phyloP scores from a whole-genome alignment of 2,113 vertebrate species.

The Cathartes aura region DNA sequence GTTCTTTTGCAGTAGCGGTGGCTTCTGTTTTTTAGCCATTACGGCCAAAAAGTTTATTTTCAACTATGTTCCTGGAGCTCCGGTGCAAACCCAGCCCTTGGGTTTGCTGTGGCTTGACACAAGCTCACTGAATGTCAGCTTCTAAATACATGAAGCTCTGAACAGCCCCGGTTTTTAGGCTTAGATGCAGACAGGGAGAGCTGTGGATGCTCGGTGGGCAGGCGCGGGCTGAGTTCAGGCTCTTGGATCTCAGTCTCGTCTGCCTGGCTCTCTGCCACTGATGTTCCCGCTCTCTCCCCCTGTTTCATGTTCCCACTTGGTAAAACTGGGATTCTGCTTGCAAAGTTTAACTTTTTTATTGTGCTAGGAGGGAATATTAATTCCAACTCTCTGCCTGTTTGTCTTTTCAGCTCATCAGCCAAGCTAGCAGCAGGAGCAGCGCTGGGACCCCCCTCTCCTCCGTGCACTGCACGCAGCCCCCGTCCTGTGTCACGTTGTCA shows the following conservation, averaged over 20 bases:
- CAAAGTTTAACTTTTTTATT: neutral
- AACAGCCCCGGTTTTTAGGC: neutral
- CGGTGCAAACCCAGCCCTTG: neutral
- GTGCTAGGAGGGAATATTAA: neutral
- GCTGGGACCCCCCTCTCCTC: neutral
- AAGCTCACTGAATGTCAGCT: neutral
- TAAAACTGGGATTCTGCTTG: neutral
- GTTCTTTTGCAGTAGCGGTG: neutral
- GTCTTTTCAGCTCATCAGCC: neutral
- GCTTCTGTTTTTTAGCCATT: neutral
- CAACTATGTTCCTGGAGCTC: neutral
- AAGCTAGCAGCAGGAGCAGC: neutral
- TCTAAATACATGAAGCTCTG: neutral
- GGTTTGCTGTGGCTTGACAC: neutral
- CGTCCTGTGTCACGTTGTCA: rapidly evolving
- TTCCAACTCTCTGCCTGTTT: neutral
- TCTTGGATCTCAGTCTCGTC: neutral
- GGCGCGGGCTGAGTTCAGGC: neutral
- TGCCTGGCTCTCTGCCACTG: neutral
- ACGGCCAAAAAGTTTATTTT: neutral
- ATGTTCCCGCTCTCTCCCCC: neutral
- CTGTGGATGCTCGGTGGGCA: neutral
- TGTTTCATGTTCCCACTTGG: neutral
- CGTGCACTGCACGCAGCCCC: neutral
- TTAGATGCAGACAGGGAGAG: neutral